Conservation (phyloP, 2,888 invertebrate species). For the Habrosyne pyritoides region DNA sequence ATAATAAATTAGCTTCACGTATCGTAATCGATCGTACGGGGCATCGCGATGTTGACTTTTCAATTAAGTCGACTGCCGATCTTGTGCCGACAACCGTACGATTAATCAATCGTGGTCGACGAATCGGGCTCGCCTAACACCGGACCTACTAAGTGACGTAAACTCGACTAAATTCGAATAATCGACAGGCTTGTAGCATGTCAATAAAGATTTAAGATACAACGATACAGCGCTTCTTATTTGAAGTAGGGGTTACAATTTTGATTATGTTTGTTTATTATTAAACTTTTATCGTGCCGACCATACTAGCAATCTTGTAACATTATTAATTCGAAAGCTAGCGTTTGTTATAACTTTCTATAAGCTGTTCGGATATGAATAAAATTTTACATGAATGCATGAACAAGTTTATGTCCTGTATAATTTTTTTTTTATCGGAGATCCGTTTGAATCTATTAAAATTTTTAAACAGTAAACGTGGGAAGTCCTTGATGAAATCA, state of each 20-base stretch:
- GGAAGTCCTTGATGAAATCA: no score
- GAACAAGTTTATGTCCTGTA: no score
- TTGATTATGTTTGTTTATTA: neutral
- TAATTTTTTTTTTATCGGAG: no score
- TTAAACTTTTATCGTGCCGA: neutral
- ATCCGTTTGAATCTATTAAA: no score
- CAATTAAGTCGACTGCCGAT: constrained; percentile 75
- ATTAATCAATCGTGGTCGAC: constrained; percentile 65
- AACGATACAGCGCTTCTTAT: constrained; percentile 9
- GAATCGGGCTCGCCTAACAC: constrained; percentile 39
- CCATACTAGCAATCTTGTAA: neutral
- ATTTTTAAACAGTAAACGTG: no score
- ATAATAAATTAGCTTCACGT: constrained; percentile 63
- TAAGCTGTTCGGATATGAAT: no score
- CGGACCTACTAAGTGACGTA: constrained; percentile 44
- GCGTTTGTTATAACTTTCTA: no score
- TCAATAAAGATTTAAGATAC: constrained; percentile 28
- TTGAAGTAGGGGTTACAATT: neutral
- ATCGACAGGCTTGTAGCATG: constrained; percentile 21
- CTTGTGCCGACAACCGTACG: constrained; percentile 59
- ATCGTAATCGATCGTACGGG: constrained; percentile 65
- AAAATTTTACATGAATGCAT: no score
- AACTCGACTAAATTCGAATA: constrained; percentile 30
- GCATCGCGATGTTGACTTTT: constrained; percentile 79
- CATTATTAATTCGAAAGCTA: no score